These are phyloP conservation scores for Neotoma lepida DNA, from an alignment of 2,113 vertebrate species.

Conservation along the genomic window DNA sequence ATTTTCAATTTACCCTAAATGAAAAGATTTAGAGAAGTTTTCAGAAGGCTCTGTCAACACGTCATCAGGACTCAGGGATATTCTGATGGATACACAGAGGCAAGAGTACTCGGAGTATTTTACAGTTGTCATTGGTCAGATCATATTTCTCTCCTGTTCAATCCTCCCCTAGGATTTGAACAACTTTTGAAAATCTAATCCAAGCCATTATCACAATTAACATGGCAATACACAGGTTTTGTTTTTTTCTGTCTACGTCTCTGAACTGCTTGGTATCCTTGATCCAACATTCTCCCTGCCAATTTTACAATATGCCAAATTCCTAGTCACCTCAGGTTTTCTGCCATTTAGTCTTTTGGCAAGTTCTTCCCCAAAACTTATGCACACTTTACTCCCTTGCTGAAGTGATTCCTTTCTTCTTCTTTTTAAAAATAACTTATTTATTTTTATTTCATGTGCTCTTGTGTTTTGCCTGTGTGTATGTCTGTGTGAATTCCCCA, in stretches of 20 bases:
- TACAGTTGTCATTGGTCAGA: background rate
- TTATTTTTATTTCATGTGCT: background rate
- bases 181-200: conserved; percentile 24
- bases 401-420: background rate
- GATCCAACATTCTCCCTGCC: background rate
- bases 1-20: conserved; percentile 4
- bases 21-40: conserved; percentile 16
- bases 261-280: background rate
- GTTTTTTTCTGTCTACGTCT: background rate
- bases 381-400: background rate
- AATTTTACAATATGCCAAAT: background rate
- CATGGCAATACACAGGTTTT: background rate
- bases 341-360: background rate
- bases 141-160: background rate
- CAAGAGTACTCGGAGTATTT: background rate
- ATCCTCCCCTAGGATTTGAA: background rate
- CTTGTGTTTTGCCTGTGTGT: background rate
- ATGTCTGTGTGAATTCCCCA: too few relatives aligned
- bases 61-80: background rate
- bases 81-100: background rate
- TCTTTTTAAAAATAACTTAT: background rate
- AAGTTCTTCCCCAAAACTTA: background rate
- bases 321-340: background rate
- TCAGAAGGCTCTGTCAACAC: background rate
- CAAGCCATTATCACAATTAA: background rate